These are phyloP conservation scores for Lepidocolaptes lacrymiger DNA, from an alignment of 2,797 vertebrate genomes.

Conservation along the genomic window DNA sequence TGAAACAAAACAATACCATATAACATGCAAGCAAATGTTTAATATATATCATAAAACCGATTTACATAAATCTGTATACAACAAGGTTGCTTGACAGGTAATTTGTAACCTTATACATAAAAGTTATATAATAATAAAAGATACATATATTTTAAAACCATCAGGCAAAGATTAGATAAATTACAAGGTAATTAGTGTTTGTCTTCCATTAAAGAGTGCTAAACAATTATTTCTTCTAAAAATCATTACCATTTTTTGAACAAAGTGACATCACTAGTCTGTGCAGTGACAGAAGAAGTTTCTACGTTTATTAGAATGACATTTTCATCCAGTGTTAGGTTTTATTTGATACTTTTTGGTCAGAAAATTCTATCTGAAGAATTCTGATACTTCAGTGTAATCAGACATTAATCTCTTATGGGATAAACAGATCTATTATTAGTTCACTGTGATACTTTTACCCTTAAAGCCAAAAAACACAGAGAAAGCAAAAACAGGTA, in stretches of 20 bases:
- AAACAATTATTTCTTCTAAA: not conserved
- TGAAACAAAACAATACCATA: not conserved
- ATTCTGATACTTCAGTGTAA: not conserved
- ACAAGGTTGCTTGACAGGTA: not conserved
- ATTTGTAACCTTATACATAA: conserved; percentile 6
- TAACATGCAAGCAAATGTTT: not conserved
- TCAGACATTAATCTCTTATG: not conserved
- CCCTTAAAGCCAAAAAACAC: not conserved
- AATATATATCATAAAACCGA: not conserved
- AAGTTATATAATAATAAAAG: not conserved
- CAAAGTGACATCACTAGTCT: not conserved
- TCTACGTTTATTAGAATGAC: not conserved
- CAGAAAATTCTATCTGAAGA: not conserved
- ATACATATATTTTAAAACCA: not conserved
- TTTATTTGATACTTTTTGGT: not conserved
- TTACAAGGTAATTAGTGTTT: not conserved
- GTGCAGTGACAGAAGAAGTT: not conserved
- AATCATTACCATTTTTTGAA: not conserved
- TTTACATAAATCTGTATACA: not conserved
- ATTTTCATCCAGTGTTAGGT: not conserved
- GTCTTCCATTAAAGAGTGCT: not conserved
- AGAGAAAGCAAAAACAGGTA: not conserved
- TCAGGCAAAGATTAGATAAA: not conserved
- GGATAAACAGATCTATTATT: not conserved
- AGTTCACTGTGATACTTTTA: not conserved